Percentiles rank a stretch among this genome's conserved stretches.
phyloP scores from a whole-genome alignment of 2,797 vertebrate species.

The Lacerta agilis region DNA sequence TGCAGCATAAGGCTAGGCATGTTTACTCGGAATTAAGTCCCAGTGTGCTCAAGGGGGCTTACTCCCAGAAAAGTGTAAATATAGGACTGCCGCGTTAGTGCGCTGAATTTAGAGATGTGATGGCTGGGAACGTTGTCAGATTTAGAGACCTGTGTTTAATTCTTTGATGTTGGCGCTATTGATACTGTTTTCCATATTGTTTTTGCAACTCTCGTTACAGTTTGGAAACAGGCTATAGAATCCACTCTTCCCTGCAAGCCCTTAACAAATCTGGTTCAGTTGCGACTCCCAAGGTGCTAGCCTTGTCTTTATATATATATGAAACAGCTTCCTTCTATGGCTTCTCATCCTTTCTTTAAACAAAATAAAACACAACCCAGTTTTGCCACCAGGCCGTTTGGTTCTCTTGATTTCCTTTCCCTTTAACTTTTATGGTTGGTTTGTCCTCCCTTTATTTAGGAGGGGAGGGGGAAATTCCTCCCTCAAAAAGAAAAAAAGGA shows the following conservation, averaged over 20 bases:
- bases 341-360: constrained; percentile 12
- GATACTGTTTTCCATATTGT: constrained; percentile 18
- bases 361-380: constrained; percentile 27
- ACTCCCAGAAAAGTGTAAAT: background rate
- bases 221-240: constrained; percentile 11
- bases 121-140: background rate
- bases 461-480: background rate
- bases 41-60: background rate
- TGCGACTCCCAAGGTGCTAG: constrained; percentile 16
- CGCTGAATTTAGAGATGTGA: background rate
- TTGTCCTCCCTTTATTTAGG: constrained; percentile 33
- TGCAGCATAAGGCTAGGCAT: background rate
- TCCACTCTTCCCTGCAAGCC: background rate
- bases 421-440: constrained; percentile 43
- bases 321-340: background rate
- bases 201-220: constrained; percentile 24
- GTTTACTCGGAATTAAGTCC: background rate
- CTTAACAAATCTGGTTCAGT: fast-evolving
- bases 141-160: constrained; percentile 1
- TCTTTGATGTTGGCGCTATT: background rate
- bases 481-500: background rate
- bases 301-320: background rate
- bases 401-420: constrained; percentile 40
- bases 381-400: constrained; percentile 54
- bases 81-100: background rate